Evolutionary conservation across 2,888 invertebrate genomes (phyloP).

Genomic region (Anorthoa munda): DNA sequence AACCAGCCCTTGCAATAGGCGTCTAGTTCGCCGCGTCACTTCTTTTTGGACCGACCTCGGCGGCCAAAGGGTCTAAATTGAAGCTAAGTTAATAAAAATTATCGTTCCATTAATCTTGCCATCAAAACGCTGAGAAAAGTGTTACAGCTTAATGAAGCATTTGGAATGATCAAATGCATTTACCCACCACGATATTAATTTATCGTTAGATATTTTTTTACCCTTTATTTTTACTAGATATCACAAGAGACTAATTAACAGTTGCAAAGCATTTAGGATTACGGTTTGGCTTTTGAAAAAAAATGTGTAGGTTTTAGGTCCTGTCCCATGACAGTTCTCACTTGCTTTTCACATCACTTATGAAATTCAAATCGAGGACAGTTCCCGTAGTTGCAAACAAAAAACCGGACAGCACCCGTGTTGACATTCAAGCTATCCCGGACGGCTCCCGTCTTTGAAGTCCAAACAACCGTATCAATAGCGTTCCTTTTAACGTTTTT

Average conservation of each 20-base stretch:
- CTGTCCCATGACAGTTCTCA: not conserved
- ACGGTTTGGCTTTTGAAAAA: not conserved
- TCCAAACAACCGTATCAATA: conserved; percentile 41
- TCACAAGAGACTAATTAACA: not conserved
- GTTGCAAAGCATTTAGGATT: not conserved
- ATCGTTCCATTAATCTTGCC: not conserved
- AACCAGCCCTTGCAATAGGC: too few species aligned
- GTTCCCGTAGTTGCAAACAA: conserved; percentile 18
- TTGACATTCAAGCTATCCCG: conserved; percentile 23
- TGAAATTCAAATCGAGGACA: not conserved
- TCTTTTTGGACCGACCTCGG: too few species aligned
- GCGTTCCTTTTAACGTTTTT: conserved; percentile 24
- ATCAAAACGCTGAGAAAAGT: not conserved
- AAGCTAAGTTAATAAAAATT: not conserved
- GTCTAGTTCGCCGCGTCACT: too few species aligned
- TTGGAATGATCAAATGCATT: not conserved
- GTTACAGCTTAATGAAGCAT: not conserved
- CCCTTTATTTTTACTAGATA: not conserved
- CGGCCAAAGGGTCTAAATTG: too few species aligned
- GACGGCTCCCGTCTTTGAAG: conserved; percentile 33
- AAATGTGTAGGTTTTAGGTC: too few species aligned
- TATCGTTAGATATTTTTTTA: not conserved
- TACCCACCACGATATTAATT: not conserved
- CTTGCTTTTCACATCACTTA: not conserved
- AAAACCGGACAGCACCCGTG: conserved; percentile 37